Conservation (phyloP, 2,797 vertebrate genomes). For the Eupleurogrammus muticus region DNA sequence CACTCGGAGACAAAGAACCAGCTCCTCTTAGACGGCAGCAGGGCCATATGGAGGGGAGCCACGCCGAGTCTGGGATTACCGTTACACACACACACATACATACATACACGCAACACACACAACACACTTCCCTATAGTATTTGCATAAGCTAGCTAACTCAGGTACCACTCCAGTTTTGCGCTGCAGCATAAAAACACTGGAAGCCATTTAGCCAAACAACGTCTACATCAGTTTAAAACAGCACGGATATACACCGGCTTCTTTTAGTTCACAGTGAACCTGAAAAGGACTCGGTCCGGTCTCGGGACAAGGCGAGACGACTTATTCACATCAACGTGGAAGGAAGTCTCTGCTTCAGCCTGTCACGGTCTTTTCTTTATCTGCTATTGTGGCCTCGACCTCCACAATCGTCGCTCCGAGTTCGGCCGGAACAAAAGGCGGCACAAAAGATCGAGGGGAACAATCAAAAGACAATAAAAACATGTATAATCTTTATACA, state of each 20-base stretch:
- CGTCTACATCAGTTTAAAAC: neutral
- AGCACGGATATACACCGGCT: neutral
- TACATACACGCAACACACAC: neutral
- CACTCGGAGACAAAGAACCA: conserved; percentile 74
- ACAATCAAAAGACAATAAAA: no score
- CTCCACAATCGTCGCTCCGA: no score
- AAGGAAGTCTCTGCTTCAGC: neutral
- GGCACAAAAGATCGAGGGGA: no score
- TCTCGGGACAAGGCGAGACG: neutral
- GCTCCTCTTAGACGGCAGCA: conserved; percentile 72
- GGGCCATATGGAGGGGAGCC: conserved; percentile 70
- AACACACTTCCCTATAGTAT: no score
- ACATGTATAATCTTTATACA: no score
- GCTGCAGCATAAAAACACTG: neutral
- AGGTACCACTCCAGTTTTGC: neutral
- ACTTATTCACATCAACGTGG: neutral
- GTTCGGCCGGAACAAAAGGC: no score
- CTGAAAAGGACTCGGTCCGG: neutral
- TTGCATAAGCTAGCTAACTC: no score
- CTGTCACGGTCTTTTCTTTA: neutral
- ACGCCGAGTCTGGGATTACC: conserved; percentile 64
- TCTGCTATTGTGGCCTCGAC: no score
- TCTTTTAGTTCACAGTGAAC: neutral
- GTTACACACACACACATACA: conserved; percentile 43
- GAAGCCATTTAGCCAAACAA: neutral